phyloP scores from a whole-genome alignment of 1,140 invertebrate genomes.

The Frieseomelitta varia region DNA sequence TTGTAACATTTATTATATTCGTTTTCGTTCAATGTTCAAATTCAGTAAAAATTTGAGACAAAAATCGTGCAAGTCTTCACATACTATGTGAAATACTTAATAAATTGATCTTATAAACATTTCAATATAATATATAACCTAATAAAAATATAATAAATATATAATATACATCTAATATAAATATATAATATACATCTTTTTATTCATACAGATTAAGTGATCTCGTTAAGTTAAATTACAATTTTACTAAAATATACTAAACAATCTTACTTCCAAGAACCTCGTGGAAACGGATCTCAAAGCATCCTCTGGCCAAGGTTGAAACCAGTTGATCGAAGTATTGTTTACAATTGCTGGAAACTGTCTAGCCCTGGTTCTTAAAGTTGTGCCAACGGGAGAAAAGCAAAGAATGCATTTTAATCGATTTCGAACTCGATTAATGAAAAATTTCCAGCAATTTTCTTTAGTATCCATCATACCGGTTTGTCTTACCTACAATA shows the following conservation, averaged over 20 bases:
- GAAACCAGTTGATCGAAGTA: slow-evolving; percentile 97
- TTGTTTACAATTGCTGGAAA: slow-evolving; percentile 98
- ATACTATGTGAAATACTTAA: neutral
- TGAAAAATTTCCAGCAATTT: slow-evolving; percentile 98
- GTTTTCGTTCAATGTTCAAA: too few species aligned
- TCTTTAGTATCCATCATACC: slow-evolving; percentile 94
- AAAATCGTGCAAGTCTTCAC: neutral
- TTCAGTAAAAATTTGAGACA: neutral
- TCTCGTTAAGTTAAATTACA: too few species aligned
- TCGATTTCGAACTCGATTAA: slow-evolving; percentile 91
- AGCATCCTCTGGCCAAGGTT: slow-evolving; percentile 97
- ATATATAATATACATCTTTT: too few species aligned
- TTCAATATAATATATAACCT: neutral
- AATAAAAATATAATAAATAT: neutral
- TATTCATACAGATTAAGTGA: too few species aligned
- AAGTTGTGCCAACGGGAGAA: slow-evolving; percentile 93
- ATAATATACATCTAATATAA: too few species aligned
- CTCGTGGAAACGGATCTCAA: slow-evolving; percentile 93
- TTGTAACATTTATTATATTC: neutral
- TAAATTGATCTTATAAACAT: neutral
- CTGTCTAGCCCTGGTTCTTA: slow-evolving; percentile 92
- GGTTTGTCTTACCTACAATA: slow-evolving; percentile 85
- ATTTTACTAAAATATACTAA: neutral
- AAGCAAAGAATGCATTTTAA: slow-evolving; percentile 93
- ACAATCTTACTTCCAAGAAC: slow-evolving; percentile 85